Base-by-base conservation (phyloP, 1,140 invertebrate genomes). In the Aphelenchoides fujianensis region DNA sequence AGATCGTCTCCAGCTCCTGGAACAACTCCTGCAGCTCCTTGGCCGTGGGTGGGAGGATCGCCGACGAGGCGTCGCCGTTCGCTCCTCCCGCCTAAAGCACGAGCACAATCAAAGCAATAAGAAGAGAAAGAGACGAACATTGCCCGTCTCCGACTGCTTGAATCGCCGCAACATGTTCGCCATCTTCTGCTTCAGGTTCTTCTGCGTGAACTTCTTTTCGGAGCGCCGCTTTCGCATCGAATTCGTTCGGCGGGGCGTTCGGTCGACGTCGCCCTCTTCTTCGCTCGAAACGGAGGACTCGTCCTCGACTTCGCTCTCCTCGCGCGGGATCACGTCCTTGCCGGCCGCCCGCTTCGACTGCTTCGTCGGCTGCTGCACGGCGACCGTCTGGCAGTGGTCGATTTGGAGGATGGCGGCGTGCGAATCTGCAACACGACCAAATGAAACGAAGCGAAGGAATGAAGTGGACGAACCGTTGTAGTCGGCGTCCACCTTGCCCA, bases 111-210 rank as follows among this genome's bases (percentile, higher is more conserved):
- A 70, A 2, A n/a, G n/a, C n/a, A n/a, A n/a, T n/a, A 7, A 64
- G 59, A 2, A 73, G 64, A 73, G 34, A 9, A 36, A 54, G 71
- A 70, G 0, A 37, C n/a, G 34, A 36, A 59, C 35, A 74, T 83
- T 75, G 73, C 85, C 86, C 73, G 86, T 85, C 73, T 97, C 95
- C 61, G 92, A 92, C 63, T 93, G 90, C 82, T 93, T 91, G 86
- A 97, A 97, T 76, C 92, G 90, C 84, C 92, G 92, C 75, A 97
- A 86, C 68, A 98, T 86, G 30, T 94, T 92, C 62, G 96, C 92
- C 84, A 98, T 95, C 86, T 94, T 94, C 85, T 98, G 94, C 85
- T 97, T 98, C 73, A 98, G 88, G 87, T 98, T 98, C 83, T 94
- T 89, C 90, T 95, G 92, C 28, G 72, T 80, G 16, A 75, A 16